Evolutionary conservation across 2,113 vertebrate species (phyloP).

Genomic region (Anoura caudifer): DNA sequence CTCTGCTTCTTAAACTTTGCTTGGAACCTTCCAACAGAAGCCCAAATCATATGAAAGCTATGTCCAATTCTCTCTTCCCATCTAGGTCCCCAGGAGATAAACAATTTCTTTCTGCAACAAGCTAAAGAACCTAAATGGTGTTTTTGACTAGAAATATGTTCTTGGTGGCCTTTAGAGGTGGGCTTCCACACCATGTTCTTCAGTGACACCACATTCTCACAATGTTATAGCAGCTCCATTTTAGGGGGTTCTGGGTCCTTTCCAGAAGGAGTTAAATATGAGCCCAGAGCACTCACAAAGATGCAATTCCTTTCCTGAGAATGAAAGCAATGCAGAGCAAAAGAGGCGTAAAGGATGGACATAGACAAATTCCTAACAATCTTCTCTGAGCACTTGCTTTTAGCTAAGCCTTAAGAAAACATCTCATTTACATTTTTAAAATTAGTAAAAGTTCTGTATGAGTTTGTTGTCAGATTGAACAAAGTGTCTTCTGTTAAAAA

Average conservation of each 20-base stretch:
- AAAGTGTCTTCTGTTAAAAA: not conserved
- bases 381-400: not conserved
- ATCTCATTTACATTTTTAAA: not conserved
- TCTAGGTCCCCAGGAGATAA: rapidly evolving
- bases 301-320: not conserved
- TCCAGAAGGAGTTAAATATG: not conserved
- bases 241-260: not conserved
- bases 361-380: not conserved
- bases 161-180: not conserved
- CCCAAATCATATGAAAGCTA: not conserved
- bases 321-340: not conserved
- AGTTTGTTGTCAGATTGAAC: not conserved
- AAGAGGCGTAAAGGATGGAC: not conserved
- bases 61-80: not conserved
- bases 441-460: not conserved
- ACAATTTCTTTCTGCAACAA: not conserved
- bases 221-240: not conserved
- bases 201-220: not conserved
- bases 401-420: not conserved
- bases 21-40: not conserved
- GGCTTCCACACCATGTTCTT: not conserved
- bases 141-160: not conserved
- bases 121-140: not conserved
- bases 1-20: not conserved
- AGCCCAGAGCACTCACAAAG: not conserved